Percentiles rank a stretch among this genome's conserved stretches.
Conservation (phyloP, 2,888 invertebrate species). For the Megastigmus dorsalis region DNA sequence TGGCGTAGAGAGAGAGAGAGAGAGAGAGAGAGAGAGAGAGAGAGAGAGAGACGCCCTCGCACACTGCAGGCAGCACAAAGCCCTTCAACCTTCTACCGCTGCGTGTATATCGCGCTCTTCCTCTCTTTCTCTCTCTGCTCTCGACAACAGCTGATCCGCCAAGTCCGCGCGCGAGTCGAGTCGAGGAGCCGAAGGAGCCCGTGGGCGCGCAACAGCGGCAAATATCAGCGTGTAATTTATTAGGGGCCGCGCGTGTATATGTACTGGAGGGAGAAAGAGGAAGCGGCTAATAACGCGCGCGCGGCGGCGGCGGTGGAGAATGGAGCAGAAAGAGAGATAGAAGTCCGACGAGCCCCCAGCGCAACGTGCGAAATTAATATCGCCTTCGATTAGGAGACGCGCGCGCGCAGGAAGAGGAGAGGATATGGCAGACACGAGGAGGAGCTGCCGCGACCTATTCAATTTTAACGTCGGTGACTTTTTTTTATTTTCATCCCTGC, state of each 20-base stretch:
- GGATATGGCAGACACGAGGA: background rate
- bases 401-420: too few species aligned
- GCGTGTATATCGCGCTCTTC: too few species aligned
- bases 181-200: background rate
- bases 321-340: too few species aligned
- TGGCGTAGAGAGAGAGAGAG: too few species aligned
- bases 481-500: background rate
- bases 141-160: background rate
- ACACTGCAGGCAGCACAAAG: too few species aligned
- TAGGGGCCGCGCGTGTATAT: background rate
- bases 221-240: conserved; percentile 47
- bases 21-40: too few species aligned
- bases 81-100: too few species aligned
- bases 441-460: conserved; percentile 6
- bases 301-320: background rate
- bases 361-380: conserved; percentile 49
- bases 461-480: conserved; percentile 11
- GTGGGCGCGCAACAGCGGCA: conserved; percentile 7
- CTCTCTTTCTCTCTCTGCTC: background rate
- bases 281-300: conserved; percentile 43
- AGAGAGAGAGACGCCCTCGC: background rate
- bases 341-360: conserved; percentile 14
- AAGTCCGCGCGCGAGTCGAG: too few species aligned
- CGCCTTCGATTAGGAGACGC: conserved; percentile 48
- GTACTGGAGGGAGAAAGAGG: conserved; percentile 33